phyloP scores from a whole-genome alignment of 2,888 invertebrate genomes.

The Invenusta paracnida region DNA sequence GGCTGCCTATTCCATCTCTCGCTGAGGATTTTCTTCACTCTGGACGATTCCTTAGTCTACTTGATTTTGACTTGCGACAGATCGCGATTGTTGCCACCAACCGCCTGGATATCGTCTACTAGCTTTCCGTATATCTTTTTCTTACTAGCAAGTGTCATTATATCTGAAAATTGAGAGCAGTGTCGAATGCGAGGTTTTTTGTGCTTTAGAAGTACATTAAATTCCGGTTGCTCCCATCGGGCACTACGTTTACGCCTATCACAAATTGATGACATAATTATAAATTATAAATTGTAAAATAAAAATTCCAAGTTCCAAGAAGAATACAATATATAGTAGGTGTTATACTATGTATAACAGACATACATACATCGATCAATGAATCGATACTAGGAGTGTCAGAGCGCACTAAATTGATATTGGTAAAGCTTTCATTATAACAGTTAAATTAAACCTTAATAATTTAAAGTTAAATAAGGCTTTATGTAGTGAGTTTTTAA shows the following conservation, averaged over 20 bases:
- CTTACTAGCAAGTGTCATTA: background rate
- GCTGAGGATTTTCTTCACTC: background rate
- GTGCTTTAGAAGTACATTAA: background rate
- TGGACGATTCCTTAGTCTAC: background rate
- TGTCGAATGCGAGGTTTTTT: background rate
- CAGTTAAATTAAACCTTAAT: background rate
- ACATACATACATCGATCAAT: background rate
- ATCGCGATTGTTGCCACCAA: background rate
- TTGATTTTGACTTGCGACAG: background rate
- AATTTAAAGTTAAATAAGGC: background rate
- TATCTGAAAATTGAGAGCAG: background rate
- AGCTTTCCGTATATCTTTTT: too few species aligned
- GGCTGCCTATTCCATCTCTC: background rate
- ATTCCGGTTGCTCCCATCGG: background rate
- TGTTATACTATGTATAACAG: background rate
- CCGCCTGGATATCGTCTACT: background rate
- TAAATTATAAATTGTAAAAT: background rate
- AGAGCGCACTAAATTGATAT: background rate
- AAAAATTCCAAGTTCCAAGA: background rate
- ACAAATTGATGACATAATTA: background rate
- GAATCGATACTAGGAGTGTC: background rate
- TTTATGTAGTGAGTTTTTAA: background rate
- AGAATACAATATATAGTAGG: too few species aligned
- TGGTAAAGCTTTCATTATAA: background rate
- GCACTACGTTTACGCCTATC: background rate